Evolutionary conservation across 1,140 invertebrate species (phyloP), one percentile per base, ranked within the genome.

Genomic region (Magallana angulata): DNA sequence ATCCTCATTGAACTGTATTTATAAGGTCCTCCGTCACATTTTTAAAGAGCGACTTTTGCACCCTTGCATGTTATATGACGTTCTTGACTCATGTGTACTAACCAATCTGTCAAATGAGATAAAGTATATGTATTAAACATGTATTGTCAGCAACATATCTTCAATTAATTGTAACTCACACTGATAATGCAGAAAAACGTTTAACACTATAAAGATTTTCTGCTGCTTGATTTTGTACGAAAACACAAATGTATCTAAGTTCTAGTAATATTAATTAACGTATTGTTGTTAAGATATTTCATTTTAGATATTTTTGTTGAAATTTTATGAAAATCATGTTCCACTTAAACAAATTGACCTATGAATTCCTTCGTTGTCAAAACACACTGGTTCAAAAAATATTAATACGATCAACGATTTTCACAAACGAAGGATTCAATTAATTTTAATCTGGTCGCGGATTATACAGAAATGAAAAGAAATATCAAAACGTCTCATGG

Each of bases 381-480:
- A 71, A 71, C 64, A 71, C 30, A 24, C 64, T 24, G 7, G 11
- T 71, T 24, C 0, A 71, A 11, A 6, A 48, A 9, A 30, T 18
- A 30, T 48, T 24, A 71, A 71, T 7, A 9, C n/a, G 64, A 71
- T 71, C 64, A 18, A 71, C 16, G 18, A 24, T 24, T 71, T 71
- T 24, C 24, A 71, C 64, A n/a, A 71, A 71, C 64, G 64, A 71
- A 30, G 18, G 64, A 71, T 71, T 71, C 18, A 71, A 71, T 71
- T 71, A 71, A 71, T 71, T 71, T 71, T 71, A 71, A 71, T 71
- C 64, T 71, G 64, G 18, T 30, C 18, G 18, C 6, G n/a, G 64
- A 71, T 71, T 71, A 71, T 71, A 71, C n/a, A 30, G 64, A 71
- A 71, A 36, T 30, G 64, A 71, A 71, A 71, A 71, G 64, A 71